These are phyloP conservation scores for Eupithecia pulchellata DNA, from an alignment of 2,888 invertebrate genomes.

Conservation along the genomic window DNA sequence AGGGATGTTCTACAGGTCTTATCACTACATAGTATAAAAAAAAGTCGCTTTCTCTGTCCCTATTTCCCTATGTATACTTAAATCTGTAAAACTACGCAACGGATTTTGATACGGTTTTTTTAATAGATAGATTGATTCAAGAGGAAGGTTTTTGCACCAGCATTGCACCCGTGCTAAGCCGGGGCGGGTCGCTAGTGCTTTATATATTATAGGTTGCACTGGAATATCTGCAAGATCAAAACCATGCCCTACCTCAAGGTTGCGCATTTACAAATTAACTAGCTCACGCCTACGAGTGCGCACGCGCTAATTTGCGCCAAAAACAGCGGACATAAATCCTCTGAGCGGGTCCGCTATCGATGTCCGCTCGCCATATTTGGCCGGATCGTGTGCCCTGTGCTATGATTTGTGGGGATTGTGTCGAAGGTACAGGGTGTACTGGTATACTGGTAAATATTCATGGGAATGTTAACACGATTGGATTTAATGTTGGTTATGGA, in stretches of 20 bases:
- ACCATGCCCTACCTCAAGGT: constrained; percentile 43
- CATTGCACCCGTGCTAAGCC: too few species aligned
- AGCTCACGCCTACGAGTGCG: constrained; percentile 75
- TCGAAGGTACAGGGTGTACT: constrained; percentile 31
- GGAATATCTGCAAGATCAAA: background rate
- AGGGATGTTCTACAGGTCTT: background rate
- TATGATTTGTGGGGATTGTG: constrained; percentile 74
- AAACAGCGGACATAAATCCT: constrained; percentile 79
- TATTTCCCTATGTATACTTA: too few species aligned
- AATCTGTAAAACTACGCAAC: too few species aligned
- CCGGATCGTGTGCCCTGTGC: constrained; percentile 72
- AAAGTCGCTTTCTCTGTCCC: too few species aligned
- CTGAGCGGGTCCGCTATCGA: constrained; percentile 69
- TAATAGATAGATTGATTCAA: too few species aligned
- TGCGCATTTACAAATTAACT: constrained; percentile 69
- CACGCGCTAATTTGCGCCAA: constrained; percentile 80
- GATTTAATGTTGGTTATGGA: constrained; percentile 10
- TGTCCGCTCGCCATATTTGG: constrained; percentile 74
- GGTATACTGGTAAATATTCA: constrained; percentile 28
- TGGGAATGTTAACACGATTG: constrained; percentile 32
- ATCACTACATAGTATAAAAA: too few species aligned
- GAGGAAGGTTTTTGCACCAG: too few species aligned
- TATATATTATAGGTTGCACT: background rate
- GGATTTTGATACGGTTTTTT: too few species aligned
- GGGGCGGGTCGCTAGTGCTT: too few species aligned